Evolutionary conservation across 2,797 vertebrate genomes (phyloP).

Genomic region (Ctenopoma multispine): DNA sequence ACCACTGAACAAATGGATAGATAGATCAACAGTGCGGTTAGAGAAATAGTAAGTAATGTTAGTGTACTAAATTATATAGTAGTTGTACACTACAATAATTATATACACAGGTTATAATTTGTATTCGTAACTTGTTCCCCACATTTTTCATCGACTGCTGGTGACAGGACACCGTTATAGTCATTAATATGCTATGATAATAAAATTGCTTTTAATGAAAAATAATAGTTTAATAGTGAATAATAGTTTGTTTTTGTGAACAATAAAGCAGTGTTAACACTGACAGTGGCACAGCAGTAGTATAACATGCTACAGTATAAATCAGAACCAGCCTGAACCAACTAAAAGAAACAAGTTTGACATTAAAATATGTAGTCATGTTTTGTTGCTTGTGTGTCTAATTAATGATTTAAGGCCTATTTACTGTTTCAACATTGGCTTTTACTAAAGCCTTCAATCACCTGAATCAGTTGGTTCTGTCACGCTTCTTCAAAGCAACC

Average conservation of each 20-base stretch:
- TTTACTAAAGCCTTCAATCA: slow-evolving; percentile 61
- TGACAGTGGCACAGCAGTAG: not conserved
- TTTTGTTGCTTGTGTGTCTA: slow-evolving; percentile 25
- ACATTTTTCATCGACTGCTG: too few species aligned
- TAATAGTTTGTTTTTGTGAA: not conserved
- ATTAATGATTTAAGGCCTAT: slow-evolving; percentile 50
- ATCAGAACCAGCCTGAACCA: slow-evolving; percentile 24
- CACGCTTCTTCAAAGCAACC: slow-evolving; percentile 55
- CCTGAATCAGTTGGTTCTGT: slow-evolving; percentile 68
- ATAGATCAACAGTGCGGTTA: too few species aligned
- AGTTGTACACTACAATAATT: too few species aligned
- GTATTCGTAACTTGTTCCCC: too few species aligned
- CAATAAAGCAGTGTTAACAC: not conserved
- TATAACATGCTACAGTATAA: not conserved
- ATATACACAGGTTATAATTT: too few species aligned
- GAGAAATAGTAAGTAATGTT: too few species aligned
- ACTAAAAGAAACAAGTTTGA: slow-evolving; percentile 24
- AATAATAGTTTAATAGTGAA: too few species aligned
- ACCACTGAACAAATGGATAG: too few species aligned
- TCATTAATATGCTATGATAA: too few species aligned
- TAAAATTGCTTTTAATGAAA: too few species aligned
- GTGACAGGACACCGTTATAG: too few species aligned
- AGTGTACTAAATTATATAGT: too few species aligned
- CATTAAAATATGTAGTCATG: slow-evolving; percentile 32
- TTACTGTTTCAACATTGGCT: slow-evolving; percentile 35